A percentile compares a stretch with the other conserved stretches of the same genome.
Conservation (phyloP, 1,140 invertebrate genomes). For the Phocides pigmalion region DNA sequence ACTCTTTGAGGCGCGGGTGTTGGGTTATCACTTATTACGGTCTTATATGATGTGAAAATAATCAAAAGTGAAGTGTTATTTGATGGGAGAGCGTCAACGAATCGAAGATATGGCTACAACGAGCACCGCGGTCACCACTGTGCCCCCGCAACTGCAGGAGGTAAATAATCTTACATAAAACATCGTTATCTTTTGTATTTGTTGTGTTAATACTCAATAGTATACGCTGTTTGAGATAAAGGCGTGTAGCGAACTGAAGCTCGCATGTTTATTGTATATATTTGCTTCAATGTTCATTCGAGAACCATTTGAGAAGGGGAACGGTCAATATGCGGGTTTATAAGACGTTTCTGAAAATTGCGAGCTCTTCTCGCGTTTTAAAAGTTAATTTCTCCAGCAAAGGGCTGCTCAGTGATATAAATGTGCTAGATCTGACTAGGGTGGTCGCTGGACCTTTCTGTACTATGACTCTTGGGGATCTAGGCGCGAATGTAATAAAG, state of each 20-base stretch:
- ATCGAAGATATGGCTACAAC: constrained; percentile 74
- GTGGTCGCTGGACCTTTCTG: constrained; percentile 94
- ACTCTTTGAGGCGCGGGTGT: background rate
- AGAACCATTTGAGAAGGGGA: constrained; percentile 5
- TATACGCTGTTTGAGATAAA: constrained; percentile 32
- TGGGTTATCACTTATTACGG: constrained; percentile 2
- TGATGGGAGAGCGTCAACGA: constrained; percentile 67
- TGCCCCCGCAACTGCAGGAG: constrained; percentile 67
- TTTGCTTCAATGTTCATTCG: constrained; percentile 21
- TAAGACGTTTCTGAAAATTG: constrained; percentile 13
- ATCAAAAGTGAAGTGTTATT: constrained; percentile 40
- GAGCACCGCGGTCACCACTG: constrained; percentile 69
- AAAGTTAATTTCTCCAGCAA: constrained; percentile 62
- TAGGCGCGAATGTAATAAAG: constrained; percentile 98
- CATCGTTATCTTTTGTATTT: constrained; percentile 63
- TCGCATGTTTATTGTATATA: background rate
- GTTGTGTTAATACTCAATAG: constrained; percentile 51
- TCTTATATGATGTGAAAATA: constrained; percentile 61
- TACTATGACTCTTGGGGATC: constrained; percentile 96
- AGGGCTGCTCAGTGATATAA: constrained; percentile 85
- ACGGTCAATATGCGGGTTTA: constrained; percentile 25
- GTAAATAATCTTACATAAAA: constrained; percentile 51
- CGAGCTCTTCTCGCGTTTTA: constrained; percentile 18
- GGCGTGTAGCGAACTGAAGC: constrained; percentile 1
- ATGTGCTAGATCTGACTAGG: constrained; percentile 92